Evolutionary conservation across 2,888 invertebrate species (phyloP).

Genomic region (Nesidiocoris tenuis): DNA sequence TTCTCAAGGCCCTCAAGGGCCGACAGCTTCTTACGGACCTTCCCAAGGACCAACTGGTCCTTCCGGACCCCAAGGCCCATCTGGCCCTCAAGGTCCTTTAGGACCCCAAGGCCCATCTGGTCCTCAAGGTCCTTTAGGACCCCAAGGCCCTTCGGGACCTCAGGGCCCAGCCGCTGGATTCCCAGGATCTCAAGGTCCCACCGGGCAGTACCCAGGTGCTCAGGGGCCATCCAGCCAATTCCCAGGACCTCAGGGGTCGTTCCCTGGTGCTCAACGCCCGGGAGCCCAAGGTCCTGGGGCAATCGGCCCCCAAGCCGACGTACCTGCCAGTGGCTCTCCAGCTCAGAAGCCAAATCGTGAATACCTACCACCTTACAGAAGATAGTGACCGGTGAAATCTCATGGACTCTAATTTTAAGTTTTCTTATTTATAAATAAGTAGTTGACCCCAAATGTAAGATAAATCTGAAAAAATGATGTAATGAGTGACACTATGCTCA

Average conservation of each 20-base stretch:
- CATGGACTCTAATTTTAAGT: conserved; percentile 19
- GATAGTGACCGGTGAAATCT: conserved; percentile 44
- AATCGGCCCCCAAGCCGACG: conserved; percentile 42
- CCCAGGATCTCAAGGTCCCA: conserved; percentile 53
- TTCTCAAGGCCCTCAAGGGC: conserved; percentile 47
- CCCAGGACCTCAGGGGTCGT: conserved; percentile 23
- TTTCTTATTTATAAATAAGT: conserved; percentile 18
- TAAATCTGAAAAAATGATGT: conserved; percentile 7
- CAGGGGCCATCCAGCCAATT: conserved; percentile 45
- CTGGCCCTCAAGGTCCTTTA: conserved; percentile 43
- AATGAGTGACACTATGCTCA: conserved; percentile 7
- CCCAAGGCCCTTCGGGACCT: conserved; percentile 49
- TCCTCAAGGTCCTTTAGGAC: conserved; percentile 52
- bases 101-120: conserved; percentile 48
- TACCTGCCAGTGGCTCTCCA: conserved; percentile 48
- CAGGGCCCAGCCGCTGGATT: conserved; percentile 47
- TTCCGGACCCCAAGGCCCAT: conserved; percentile 35
- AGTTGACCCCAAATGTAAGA: conserved; percentile 20
- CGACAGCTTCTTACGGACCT: conserved; percentile 15
- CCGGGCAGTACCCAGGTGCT: conserved; percentile 50
- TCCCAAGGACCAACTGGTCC: conserved; percentile 35
- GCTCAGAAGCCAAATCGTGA: conserved; percentile 60
- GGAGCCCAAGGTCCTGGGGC: conserved; percentile 22
- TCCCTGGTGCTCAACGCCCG: conserved; percentile 34
- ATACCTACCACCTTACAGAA: conserved; percentile 67